Percentiles rank a stretch among this genome's conserved stretches.
phyloP scores from a whole-genome alignment of 2,113 vertebrate species.

The Plestiodon gilberti region DNA sequence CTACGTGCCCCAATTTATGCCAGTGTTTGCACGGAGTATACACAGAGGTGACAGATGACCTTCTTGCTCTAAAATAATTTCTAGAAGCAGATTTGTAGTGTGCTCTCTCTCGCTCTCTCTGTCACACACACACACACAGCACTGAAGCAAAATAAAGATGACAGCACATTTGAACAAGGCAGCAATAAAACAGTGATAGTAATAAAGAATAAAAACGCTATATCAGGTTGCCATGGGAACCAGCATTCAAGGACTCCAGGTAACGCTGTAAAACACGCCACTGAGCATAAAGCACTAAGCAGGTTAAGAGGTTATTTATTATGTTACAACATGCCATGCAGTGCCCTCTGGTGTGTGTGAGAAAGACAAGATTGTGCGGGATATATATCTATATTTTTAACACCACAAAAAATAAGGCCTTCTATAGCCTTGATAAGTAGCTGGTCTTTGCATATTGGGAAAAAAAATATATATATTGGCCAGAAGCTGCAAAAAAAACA shows the following conservation, averaged over 20 bases:
- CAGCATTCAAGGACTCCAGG: slow-evolving; percentile 75
- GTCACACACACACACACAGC: slow-evolving; percentile 17
- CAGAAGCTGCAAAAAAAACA: accelerated
- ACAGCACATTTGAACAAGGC: slow-evolving; percentile 70
- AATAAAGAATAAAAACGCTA: slow-evolving; percentile 77
- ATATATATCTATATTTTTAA: neutral
- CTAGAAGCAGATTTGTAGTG: slow-evolving; percentile 50
- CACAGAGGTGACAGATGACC: slow-evolving; percentile 45
- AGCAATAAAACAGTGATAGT: slow-evolving; percentile 74
- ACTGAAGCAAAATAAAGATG: slow-evolving; percentile 69
- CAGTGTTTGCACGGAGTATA: slow-evolving; percentile 12
- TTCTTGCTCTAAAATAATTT: slow-evolving; percentile 63
- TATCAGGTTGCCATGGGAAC: slow-evolving; percentile 73
- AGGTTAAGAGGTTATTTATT: slow-evolving; percentile 77
- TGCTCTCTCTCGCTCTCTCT: neutral
- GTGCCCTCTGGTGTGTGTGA: slow-evolving; percentile 74
- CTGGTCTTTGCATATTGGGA: accelerated
- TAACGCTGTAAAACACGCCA: slow-evolving; percentile 74
- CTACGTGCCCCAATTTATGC: slow-evolving; percentile 38
- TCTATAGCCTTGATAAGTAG: neutral
- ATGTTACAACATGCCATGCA: slow-evolving; percentile 65
- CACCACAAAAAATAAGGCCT: neutral
- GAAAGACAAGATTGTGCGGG: slow-evolving; percentile 32
- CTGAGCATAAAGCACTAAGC: slow-evolving; percentile 74
- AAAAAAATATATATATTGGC: accelerated